Conservation (phyloP, 2,797 vertebrate species). For the Scyliorhinus canicula region DNA sequence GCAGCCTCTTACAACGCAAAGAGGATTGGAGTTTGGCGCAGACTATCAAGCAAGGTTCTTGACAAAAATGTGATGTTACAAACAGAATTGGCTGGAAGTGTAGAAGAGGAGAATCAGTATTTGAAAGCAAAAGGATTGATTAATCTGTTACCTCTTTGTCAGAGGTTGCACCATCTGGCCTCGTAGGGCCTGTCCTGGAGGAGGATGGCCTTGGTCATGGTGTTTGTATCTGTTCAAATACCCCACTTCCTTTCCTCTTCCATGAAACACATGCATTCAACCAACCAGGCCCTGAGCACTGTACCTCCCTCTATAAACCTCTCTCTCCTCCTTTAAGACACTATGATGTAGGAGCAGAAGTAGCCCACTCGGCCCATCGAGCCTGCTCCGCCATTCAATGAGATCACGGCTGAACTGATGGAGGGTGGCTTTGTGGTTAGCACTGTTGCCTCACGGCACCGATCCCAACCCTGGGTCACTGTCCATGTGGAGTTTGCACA, state of each 20-base stretch:
- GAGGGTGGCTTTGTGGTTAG: too few relatives aligned
- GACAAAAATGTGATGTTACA: not conserved
- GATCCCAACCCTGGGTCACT: too few relatives aligned
- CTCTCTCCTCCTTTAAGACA: not conserved
- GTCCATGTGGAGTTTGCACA: too few relatives aligned
- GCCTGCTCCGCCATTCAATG: too few relatives aligned
- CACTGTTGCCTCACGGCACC: too few relatives aligned
- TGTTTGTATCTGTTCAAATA: not conserved
- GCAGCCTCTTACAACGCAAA: not conserved
- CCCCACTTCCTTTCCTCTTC: too few relatives aligned
- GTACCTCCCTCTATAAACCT: not conserved
- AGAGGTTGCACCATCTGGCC: not conserved
- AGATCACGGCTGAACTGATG: too few relatives aligned
- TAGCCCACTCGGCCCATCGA: too few relatives aligned
- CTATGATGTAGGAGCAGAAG: too few relatives aligned
- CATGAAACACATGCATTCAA: not conserved
- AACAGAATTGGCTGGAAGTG: not conserved
- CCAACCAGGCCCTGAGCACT: not conserved
- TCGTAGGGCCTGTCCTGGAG: not conserved
- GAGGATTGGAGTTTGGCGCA: not conserved
- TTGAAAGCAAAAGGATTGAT: not conserved
- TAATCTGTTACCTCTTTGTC: not conserved
- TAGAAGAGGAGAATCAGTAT: not conserved
- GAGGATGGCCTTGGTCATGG: not conserved
- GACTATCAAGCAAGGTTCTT: not conserved